Conservation (phyloP, 1,140 invertebrate genomes). For the Cotesia glomerata region DNA sequence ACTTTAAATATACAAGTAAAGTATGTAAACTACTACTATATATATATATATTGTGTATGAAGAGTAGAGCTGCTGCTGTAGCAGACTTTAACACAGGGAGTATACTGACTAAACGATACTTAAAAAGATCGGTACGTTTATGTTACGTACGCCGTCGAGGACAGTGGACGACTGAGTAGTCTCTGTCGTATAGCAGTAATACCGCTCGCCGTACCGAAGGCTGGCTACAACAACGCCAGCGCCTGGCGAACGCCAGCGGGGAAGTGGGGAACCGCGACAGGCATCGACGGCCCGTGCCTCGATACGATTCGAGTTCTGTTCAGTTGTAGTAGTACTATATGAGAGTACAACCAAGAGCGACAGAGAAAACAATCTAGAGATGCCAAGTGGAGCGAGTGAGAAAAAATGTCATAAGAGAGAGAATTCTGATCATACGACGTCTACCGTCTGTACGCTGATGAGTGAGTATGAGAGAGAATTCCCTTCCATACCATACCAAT, state of each 20-base stretch:
- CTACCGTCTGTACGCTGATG: neutral
- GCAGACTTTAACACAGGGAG: too few species aligned
- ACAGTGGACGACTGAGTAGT: conserved; percentile 20
- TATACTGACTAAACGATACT: too few species aligned
- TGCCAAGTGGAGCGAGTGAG: too few species aligned
- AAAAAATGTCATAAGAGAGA: neutral
- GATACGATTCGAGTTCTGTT: too few species aligned
- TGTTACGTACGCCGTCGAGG: neutral
- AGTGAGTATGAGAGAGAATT: neutral
- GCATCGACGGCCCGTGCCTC: conserved; percentile 12
- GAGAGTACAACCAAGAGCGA: neutral
- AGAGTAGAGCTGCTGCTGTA: too few species aligned
- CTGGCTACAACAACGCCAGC: conserved; percentile 10
- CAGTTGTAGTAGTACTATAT: too few species aligned
- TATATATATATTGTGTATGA: neutral
- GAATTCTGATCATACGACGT: neutral
- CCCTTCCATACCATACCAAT: neutral
- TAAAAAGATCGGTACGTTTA: too few species aligned
- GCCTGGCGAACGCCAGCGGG: neutral
- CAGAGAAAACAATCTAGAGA: too few species aligned
- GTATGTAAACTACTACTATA: neutral
- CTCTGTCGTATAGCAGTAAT: neutral
- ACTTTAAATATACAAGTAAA: neutral
- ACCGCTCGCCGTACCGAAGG: conserved; percentile 2
- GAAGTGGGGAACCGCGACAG: neutral